These are phyloP conservation scores for Dicycla oo DNA, from an alignment of 2,888 invertebrate genomes.

Conservation along the genomic window DNA sequence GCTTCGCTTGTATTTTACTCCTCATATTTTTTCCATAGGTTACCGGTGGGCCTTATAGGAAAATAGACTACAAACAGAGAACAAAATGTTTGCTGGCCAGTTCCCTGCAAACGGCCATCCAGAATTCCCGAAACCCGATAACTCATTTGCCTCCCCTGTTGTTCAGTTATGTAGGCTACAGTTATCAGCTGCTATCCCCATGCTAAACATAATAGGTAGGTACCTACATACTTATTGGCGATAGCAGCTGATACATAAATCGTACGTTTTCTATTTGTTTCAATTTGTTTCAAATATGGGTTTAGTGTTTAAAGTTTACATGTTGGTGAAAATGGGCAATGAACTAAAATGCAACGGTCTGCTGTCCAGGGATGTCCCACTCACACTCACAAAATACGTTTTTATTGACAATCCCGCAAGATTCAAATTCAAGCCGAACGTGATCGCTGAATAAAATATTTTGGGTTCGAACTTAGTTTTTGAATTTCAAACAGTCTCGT, in stretches of 20 bases:
- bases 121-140: constrained; percentile 35
- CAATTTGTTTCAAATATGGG: constrained; percentile 17
- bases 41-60: too few species aligned
- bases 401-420: constrained; percentile 6
- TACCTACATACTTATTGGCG: constrained; percentile 17
- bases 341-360: constrained; percentile 55
- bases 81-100: constrained; percentile 11
- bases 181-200: too few species aligned
- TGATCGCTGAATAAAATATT: constrained; percentile 22
- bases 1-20: too few species aligned
- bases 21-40: too few species aligned
- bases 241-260: constrained; percentile 27
- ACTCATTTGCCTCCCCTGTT: constrained; percentile 32
- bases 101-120: constrained; percentile 3
- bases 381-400: neutral
- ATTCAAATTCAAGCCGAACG: constrained; percentile 5
- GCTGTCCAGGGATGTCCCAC: constrained; percentile 40
- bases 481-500: constrained; percentile 4
- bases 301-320: constrained; percentile 37
- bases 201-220: too few species aligned
- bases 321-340: constrained; percentile 50
- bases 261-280: constrained; percentile 27
- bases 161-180: constrained; percentile 7
- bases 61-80: too few species aligned
- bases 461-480: neutral